These are phyloP conservation scores for Ophioderma brevispina DNA, from an alignment of 35 echinoderm and acorn worm species.

Conservation along the genomic window DNA sequence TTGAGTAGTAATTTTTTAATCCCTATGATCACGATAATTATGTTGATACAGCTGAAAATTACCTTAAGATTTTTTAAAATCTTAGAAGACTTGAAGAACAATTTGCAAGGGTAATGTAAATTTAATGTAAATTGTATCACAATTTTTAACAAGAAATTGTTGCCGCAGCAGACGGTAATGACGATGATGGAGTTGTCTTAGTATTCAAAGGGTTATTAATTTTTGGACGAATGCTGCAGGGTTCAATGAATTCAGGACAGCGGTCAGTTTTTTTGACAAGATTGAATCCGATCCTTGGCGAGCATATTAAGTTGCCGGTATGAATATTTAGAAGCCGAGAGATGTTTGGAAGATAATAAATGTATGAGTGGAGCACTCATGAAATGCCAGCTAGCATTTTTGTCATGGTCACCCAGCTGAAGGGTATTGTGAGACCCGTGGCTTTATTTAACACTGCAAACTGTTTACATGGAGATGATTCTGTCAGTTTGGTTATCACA, in stretches of 20 bases:
- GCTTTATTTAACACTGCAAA: no score
- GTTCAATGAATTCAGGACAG: not conserved
- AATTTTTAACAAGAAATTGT: no score
- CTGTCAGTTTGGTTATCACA: no score
- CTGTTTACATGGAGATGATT: no score
- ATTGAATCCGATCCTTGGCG: not conserved
- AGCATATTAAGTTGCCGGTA: not conserved
- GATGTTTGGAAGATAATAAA: slow-evolving; percentile 7
- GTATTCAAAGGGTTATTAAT: not conserved
- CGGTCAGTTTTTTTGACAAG: not conserved
- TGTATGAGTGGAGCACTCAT: not conserved
- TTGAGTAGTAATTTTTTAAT: not conserved
- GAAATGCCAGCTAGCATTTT: not conserved
- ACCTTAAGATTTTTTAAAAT: not conserved
- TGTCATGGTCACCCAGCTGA: not conserved
- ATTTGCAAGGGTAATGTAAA: not conserved
- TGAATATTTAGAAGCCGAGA: not conserved
- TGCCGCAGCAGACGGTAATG: not conserved
- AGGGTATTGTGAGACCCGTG: no score
- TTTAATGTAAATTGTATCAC: no score
- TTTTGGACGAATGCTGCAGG: not conserved
- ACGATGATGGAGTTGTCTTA: not conserved
- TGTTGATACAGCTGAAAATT: not conserved
- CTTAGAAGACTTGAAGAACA: not conserved
- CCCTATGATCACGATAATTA: not conserved